These are phyloP conservation scores for Sander vitreus DNA, from an alignment of 2,113 vertebrate species.

Conservation along the genomic window DNA sequence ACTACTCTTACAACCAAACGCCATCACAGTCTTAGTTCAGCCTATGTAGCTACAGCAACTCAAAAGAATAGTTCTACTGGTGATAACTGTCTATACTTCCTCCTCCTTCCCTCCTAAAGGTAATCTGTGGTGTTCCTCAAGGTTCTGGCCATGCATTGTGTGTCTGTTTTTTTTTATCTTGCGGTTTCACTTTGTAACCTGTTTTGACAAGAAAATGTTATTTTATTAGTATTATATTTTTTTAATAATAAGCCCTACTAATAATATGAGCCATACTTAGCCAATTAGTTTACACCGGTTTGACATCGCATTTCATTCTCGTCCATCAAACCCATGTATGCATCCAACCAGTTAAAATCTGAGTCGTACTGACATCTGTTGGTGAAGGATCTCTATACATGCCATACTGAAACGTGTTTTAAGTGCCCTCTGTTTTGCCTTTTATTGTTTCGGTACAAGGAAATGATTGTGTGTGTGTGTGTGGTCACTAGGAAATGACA, in stretches of 20 bases:
- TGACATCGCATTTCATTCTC: neutral
- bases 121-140: neutral
- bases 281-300: neutral
- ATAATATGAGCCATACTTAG: too few relatives aligned
- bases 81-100: neutral
- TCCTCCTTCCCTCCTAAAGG: neutral
- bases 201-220: neutral
- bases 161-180: neutral
- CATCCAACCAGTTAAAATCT: constrained; percentile 5
- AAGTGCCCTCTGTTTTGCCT: neutral
- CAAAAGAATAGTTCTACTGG: too few relatives aligned
- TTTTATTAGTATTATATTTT: too few relatives aligned
- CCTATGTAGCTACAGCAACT: too few relatives aligned
- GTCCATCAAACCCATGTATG: neutral
- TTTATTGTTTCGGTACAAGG: neutral
- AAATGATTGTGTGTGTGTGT: neutral
- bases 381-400: constrained; percentile 24
- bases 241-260: too few relatives aligned
- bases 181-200: neutral
- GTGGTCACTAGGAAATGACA: too few relatives aligned
- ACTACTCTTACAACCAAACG: neutral
- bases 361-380: constrained; percentile 62
- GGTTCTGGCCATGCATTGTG: neutral
- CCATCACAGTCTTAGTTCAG: neutral
- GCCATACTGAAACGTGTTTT: neutral